Base-by-base conservation (phyloP, 2,113 vertebrate species). In the Bolborhynchus lineola region DNA sequence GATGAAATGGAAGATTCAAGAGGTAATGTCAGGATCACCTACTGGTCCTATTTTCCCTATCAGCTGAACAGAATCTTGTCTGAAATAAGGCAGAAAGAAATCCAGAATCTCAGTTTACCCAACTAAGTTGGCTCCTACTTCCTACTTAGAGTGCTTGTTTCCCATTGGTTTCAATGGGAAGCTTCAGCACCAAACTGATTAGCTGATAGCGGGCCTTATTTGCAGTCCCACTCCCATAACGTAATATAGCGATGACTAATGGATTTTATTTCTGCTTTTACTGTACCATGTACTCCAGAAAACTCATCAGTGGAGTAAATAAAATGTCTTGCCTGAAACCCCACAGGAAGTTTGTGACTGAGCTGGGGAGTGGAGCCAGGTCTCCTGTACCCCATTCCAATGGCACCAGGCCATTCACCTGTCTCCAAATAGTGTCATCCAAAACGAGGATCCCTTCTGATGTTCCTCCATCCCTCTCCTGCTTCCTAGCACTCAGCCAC, bases 401-500 rank as follows among this genome's bases (percentile, higher is more conserved):
- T 67, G 83, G 93, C 88, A 96, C 31, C 83, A 24, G 86, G 81
- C 93, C 91, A 87, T 82, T 44, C 88, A 95, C 91, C 92, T 93
- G 91, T 89, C 63, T 86, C 83, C 84, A 84, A 79, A 52, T 4
- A 74, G 63, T 44, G 69, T 82, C 59, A 59, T 15, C 42, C 89
- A 93, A 92, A 88, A 87, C 13, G 47, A 96, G 93, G 81, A 92
- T 87, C 89, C 41, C 5, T 81, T 89, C 93, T 59, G 86, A 82
- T 35, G 49, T 76, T 87, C 44, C 80, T 95, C 80, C 91, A 84
- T 65, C 57, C 52, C n/a, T 88, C 59, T 72, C 78, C 77, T 35
- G 41, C 92, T 96, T 95, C 93, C 92, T 68, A 82, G 46, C 35
- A 29, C 88, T 69, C 91, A 74, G 91, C 81, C 59, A 85, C 81